Conservation (phyloP, 1,140 invertebrate genomes). For the Glossosoma conforme region DNA sequence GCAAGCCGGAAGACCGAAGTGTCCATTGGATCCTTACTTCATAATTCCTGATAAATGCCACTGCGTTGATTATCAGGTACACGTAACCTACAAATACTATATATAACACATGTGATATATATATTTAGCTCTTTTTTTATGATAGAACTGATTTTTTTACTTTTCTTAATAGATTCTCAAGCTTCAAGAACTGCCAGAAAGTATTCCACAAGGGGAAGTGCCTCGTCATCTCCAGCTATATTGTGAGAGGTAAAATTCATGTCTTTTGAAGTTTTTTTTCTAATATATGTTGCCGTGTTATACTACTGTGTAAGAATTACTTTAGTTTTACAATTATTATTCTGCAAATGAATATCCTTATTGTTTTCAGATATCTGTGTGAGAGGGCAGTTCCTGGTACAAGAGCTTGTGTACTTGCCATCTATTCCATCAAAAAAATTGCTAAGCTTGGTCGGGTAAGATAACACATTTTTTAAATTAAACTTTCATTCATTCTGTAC, state of each 20-base stretch:
- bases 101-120: too few relatives aligned
- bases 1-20: slow-evolving; percentile 83
- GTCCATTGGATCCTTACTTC: slow-evolving; percentile 96
- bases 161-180: slow-evolving; percentile 65
- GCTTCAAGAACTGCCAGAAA: slow-evolving; percentile 94
- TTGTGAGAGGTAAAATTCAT: slow-evolving; percentile 68
- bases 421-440: slow-evolving; percentile 95
- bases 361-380: slow-evolving; percentile 64
- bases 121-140: too few relatives aligned
- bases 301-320: too few relatives aligned
- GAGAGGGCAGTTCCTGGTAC: slow-evolving; percentile 96
- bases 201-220: slow-evolving; percentile 97
- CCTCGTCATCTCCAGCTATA: slow-evolving; percentile 94
- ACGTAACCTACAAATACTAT: too few relatives aligned
- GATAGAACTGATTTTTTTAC: slow-evolving; percentile 4
- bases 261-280: slow-evolving; percentile 22
- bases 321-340: too few relatives aligned
- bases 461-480: slow-evolving; percentile 35
- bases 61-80: slow-evolving; percentile 85
- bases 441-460: slow-evolving; percentile 49
- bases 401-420: slow-evolving; percentile 86
- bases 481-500: neutral
- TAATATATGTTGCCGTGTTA: neutral
- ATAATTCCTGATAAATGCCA: slow-evolving; percentile 96
- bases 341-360: slow-evolving; percentile 43